Base-by-base conservation (phyloP, 1,140 invertebrate species). In the Spodoptera litura region DNA sequence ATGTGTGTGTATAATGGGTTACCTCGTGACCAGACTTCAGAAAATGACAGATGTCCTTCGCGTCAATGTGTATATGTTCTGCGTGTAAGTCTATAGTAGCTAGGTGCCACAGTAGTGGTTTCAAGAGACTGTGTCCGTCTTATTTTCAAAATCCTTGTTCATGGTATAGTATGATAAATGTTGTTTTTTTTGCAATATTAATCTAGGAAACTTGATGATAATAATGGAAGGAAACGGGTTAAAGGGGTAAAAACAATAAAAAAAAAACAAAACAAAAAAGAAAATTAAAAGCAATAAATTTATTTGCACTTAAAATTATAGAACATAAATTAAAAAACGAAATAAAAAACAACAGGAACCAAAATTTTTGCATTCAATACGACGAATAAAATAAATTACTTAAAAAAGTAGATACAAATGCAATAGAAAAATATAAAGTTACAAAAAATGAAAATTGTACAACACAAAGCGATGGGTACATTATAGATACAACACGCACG, bases 251-350 rank as follows among this genome's bases (percentile, higher is more conserved):
- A 64, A 56, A 70, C 5, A 75, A 66, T 35, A 84, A 81, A 70
- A 79, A 84, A 81, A 70, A 79, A 84, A 84, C 87, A 85, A 81
- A 85, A 85, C 82, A 87, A 86, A 88, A 84, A 87, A 88, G 88
- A 82, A 86, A 90, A 86, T 87, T 91, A 90, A 93, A 95, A 93
- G 89, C 92, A 91, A 94, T 93, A 93, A 90, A 94, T 91, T 94
- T 94, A 92, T 92, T 93, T 89, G 88, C 89, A 90, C 91, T 90
- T 93, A 94, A 93, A 87, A 89, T 88, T 86, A 91, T 87, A 83
- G 89, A 93, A 93, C 91, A 91, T 92, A 92, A 89, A 89, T 93
- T 87, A 90, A 83, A 20, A 88, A 94, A 90, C 88, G 85, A 89
- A 92, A 90, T 90, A 94, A 92, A 44, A 91, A 85, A 89, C 91